Evolutionary conservation across 2,113 vertebrate species (phyloP).

Genomic region (Microcebus ravelobensis): DNA sequence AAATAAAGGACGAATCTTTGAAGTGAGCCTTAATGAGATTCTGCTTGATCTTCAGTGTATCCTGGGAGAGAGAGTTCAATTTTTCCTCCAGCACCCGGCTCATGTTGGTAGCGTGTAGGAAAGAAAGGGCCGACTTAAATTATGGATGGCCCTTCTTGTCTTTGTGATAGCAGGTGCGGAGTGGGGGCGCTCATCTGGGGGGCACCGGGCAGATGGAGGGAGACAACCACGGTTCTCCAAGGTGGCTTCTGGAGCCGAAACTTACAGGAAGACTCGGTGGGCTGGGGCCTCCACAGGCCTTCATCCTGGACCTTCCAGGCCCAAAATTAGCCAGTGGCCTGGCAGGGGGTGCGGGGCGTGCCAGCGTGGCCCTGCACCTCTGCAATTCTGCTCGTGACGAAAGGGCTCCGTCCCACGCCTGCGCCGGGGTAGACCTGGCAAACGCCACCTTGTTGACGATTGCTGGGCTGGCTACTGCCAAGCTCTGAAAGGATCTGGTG

Average conservation of each 20-base stretch:
- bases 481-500: too few relatives aligned
- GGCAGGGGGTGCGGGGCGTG: fast-evolving
- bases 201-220: neutral
- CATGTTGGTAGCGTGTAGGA: slow-evolving; percentile 76
- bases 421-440: fast-evolving
- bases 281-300: fast-evolving
- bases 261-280: neutral
- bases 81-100: slow-evolving; percentile 83
- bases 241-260: neutral
- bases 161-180: slow-evolving; percentile 63
- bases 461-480: fast-evolving
- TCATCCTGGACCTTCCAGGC: neutral
- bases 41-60: slow-evolving; percentile 86
- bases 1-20: slow-evolving; percentile 89
- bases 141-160: slow-evolving; percentile 84
- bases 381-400: fast-evolving
- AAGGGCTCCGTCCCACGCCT: too few relatives aligned
- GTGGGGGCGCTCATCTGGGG: neutral
- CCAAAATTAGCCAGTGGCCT: fast-evolving
- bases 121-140: slow-evolving; percentile 82
- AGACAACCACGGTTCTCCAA: neutral
- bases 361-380: fast-evolving
- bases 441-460: neutral
- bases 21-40: slow-evolving; percentile 89
- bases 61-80: slow-evolving; percentile 84